Conservation (phyloP, 2,888 invertebrate genomes). For the Torymus auratus region DNA sequence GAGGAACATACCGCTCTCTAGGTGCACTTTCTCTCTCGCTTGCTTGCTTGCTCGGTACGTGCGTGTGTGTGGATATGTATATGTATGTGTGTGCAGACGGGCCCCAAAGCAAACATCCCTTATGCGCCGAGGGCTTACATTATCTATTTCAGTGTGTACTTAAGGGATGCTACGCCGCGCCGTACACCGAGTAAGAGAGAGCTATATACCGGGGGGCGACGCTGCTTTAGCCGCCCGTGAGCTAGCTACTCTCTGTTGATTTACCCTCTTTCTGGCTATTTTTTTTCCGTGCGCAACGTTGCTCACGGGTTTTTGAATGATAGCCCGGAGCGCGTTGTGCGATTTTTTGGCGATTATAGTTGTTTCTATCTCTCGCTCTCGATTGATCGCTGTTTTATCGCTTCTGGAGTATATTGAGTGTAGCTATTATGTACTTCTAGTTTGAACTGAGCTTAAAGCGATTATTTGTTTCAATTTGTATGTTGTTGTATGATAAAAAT, state of each 20-base stretch:
- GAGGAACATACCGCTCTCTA: conserved; percentile 49
- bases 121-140: conserved; percentile 68
- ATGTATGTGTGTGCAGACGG: conserved; percentile 66
- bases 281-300: neutral
- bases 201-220: conserved; percentile 14
- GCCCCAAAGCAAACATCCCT: conserved; percentile 70
- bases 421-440: neutral
- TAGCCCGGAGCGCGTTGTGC: conserved; percentile 17
- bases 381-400: neutral
- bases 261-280: conserved; percentile 29
- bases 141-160: conserved; percentile 71
- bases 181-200: conserved; percentile 44
- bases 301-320: conserved; percentile 11
- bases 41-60: conserved; percentile 6
- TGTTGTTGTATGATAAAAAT: no score
- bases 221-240: conserved; percentile 30
- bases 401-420: neutral
- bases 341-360: conserved; percentile 6
- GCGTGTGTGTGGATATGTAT: conserved; percentile 11
- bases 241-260: conserved; percentile 38
- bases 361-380: neutral
- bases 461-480: no score
- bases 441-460: no score
- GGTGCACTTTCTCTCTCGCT: conserved; percentile 52
- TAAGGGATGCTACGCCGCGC: conserved; percentile 67